Conservation (phyloP, 1,140 invertebrate species). For the Trissolcus basalis region DNA sequence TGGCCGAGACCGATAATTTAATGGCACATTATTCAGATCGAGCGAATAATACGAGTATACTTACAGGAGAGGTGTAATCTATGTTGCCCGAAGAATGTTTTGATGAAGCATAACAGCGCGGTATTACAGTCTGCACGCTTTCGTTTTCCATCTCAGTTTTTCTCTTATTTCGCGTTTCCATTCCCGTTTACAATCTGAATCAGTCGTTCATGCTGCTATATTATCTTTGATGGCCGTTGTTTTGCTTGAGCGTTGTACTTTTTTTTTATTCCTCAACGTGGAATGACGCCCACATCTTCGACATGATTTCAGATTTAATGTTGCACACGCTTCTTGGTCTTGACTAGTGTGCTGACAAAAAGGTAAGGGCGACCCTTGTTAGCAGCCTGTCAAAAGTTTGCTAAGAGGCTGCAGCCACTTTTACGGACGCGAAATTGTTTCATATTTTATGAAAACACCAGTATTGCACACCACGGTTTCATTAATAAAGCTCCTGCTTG, state of each 20-base stretch:
- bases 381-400: conserved; percentile 56
- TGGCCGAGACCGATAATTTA: conserved; percentile 65
- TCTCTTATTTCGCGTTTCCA: conserved; percentile 46
- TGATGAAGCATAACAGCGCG: conserved; percentile 52
- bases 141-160: conserved; percentile 41
- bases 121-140: conserved; percentile 13
- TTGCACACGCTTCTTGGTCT: conserved; percentile 46
- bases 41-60: conserved; percentile 62
- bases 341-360: conserved; percentile 43
- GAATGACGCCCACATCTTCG: conserved; percentile 49
- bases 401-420: conserved; percentile 46
- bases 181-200: conserved; percentile 46
- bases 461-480: conserved; percentile 10
- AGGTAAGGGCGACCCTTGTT: conserved; percentile 51
- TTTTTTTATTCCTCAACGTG: conserved; percentile 34
- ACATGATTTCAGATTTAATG: conserved; percentile 56
- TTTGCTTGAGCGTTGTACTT: conserved; percentile 47
- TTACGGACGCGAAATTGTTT: conserved; percentile 44
- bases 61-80: conserved; percentile 62
- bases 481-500: conserved; percentile 34
- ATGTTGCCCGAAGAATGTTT: conserved; percentile 58
- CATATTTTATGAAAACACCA: conserved; percentile 30
- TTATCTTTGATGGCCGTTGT: conserved; percentile 46
- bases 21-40: conserved; percentile 67
- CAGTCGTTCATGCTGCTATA: conserved; percentile 50